A percentile compares a stretch with the other conserved stretches of the same genome.
Conservation (phyloP, 1,140 invertebrate species). For the Stegodyphus dumicola region DNA sequence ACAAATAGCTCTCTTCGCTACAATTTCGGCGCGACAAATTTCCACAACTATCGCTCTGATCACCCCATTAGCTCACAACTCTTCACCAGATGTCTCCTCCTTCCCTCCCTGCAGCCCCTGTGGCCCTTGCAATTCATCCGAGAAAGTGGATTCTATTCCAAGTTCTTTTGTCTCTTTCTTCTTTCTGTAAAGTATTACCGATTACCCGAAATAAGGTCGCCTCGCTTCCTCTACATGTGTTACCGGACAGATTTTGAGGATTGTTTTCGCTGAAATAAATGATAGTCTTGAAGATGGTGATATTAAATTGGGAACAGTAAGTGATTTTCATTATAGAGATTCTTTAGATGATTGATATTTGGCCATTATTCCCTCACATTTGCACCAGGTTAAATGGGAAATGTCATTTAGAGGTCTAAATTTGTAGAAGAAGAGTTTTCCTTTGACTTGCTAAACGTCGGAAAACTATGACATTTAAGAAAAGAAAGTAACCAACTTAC, state of each 20-base stretch:
- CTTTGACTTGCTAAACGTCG: too few relatives aligned
- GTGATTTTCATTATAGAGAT: slow-evolving; percentile 22
- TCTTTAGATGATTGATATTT: not conserved
- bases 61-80: slow-evolving; percentile 3
- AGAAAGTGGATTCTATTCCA: not conserved
- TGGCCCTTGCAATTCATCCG: not conserved
- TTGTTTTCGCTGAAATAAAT: slow-evolving; percentile 11
- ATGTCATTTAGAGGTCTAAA: too few relatives aligned
- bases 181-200: not conserved
- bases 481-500: too few relatives aligned
- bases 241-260: not conserved
- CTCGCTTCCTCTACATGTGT: not conserved
- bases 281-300: slow-evolving; percentile 4
- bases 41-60: slow-evolving; percentile 23
- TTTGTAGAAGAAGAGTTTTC: too few relatives aligned
- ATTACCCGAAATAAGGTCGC: not conserved
- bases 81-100: too few relatives aligned
- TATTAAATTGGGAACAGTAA: slow-evolving; percentile 1
- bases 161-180: not conserved
- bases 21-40: slow-evolving; percentile 28
- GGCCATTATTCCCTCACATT: not conserved
- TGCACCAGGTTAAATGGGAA: too few relatives aligned
- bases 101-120: not conserved
- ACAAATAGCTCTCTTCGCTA: slow-evolving; percentile 5
- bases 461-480: too few relatives aligned